Evolutionary conservation across 2,888 invertebrate species (phyloP), one percentile per base, ranked within the genome.

Genomic region (Heliconius hortense): DNA sequence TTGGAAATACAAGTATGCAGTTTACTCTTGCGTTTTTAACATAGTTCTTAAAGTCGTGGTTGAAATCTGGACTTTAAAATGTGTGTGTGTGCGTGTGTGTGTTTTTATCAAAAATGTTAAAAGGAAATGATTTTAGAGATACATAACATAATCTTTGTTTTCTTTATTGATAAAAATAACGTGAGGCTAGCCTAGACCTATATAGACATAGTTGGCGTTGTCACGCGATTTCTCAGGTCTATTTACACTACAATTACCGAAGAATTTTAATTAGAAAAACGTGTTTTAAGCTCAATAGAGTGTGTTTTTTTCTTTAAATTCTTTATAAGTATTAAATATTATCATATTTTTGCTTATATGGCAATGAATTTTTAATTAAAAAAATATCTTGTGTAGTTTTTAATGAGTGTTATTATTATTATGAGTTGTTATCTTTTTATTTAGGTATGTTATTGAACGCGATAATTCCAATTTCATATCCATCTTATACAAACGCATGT

Each of bases 121-220:
- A 35, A 24, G 13, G 43, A 26, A 26, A 43, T 26, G 18, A 43
- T 26, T 67, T 26, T 43, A 35, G 4, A 18, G 13, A 18, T 48
- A 21, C 1, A 53, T 53, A 53, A 21, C 8, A 48, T 48, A 21
- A 15, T 43, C n/a, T 11, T 7, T 28, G 48, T 48, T 67, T 67
- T 67, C 59, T 24, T 71, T 31, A 26, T 67, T 11, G 31, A 68
- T 68, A 53, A 69, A 70, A 59, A 70, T 24, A 62, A 66, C 39
- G n/a, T 43, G 18, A 43, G 39, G 5, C 26, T 26, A 24, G 48
- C 68, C 68, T 31, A 69, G 68, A 69, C 68, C 68, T 69, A 69
- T 56, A 56, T n/a, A 56, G 7, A 48, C 53, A 31, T 53, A 69
- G 66, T 64, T 11, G 13, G 21, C n/a, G 31, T 21, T 13, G 31